Evolutionary conservation across 2,113 vertebrate species (phyloP).

Genomic region (Anoura caudifer): DNA sequence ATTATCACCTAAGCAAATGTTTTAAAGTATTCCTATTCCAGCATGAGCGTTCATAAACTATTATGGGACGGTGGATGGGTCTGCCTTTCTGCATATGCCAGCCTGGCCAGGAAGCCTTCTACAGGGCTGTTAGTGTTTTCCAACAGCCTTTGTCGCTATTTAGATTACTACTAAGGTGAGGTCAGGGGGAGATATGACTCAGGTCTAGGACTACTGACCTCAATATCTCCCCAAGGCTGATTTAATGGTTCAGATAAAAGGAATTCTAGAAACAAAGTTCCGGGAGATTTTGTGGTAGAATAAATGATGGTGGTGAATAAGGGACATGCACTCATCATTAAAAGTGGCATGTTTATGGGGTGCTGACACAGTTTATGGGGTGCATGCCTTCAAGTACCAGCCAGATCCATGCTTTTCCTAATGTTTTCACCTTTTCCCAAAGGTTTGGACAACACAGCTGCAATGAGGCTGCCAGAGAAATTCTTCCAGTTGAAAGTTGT

Average conservation of each 20-base stretch:
- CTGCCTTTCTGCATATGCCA: background rate
- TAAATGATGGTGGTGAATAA: slow-evolving; percentile 68
- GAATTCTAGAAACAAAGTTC: slow-evolving; percentile 69
- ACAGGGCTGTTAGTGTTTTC: slow-evolving; percentile 27
- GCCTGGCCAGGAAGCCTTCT: slow-evolving; percentile 7
- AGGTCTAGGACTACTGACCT: slow-evolving; percentile 61
- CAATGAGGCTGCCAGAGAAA: slow-evolving; percentile 54
- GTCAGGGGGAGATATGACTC: slow-evolving; percentile 49
- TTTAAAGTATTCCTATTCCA: slow-evolving; percentile 4
- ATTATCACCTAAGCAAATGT: slow-evolving; percentile 52
- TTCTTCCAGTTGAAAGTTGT: slow-evolving; percentile 49
- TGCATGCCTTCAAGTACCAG: slow-evolving; percentile 64
- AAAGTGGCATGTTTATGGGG: slow-evolving; percentile 75
- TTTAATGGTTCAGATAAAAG: slow-evolving; percentile 71
- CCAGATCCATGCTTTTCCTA: slow-evolving; percentile 67
- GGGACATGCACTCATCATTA: slow-evolving; percentile 70
- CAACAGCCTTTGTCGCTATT: slow-evolving; percentile 35
- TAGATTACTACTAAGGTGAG: slow-evolving; percentile 57
- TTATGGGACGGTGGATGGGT: background rate
- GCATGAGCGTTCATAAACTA: slow-evolving; percentile 40
- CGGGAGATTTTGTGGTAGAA: slow-evolving; percentile 55
- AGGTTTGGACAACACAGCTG: slow-evolving; percentile 54
- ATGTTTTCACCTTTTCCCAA: slow-evolving; percentile 65
- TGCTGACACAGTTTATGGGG: slow-evolving; percentile 75
- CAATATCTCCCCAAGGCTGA: slow-evolving; percentile 60